These are phyloP conservation scores for Coelogynopora nodosa DNA, from an alignment of 2,888 invertebrate species.

Conservation along the genomic window DNA sequence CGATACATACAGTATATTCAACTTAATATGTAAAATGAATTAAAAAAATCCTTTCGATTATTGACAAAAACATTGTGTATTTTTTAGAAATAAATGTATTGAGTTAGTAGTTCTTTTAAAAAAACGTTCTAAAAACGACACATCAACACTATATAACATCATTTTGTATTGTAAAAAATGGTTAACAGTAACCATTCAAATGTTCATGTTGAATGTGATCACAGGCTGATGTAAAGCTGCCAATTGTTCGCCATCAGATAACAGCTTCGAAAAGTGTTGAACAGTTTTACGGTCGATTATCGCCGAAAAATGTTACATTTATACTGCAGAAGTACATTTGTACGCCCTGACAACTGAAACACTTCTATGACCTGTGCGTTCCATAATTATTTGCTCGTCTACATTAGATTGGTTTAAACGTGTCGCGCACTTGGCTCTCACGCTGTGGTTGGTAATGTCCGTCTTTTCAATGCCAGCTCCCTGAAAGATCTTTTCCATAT, in stretches of 20 bases:
- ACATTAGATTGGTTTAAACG: background rate
- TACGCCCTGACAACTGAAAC: conserved; percentile 2
- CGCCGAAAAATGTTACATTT: background rate
- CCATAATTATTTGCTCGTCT: conserved; percentile 31
- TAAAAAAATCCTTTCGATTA: too few relatives aligned
- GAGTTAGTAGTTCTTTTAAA: too few relatives aligned
- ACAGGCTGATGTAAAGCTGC: conserved; percentile 31
- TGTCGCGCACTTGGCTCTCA: background rate
- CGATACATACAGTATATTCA: too few relatives aligned
- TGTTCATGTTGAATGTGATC: conserved; percentile 11
- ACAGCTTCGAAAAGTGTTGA: conserved; percentile 5
- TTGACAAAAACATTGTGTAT: too few relatives aligned
- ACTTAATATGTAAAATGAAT: too few relatives aligned
- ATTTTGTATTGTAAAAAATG: background rate
- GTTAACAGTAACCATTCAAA: conserved; percentile 14
- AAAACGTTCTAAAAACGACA: background rate
- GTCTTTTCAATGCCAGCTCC: conserved; percentile 4
- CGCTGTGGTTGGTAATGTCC: conserved; percentile 1
- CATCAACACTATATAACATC: conserved; percentile 10
- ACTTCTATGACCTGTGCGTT: conserved; percentile 14
- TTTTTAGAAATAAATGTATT: too few relatives aligned
- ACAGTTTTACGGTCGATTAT: background rate
- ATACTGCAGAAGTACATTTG: background rate
- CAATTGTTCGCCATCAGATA: conserved; percentile 13
- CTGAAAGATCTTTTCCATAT: conserved; percentile 20